Percentiles rank a stretch among this genome's conserved stretches.
phyloP scores from a whole-genome alignment of 2,113 vertebrate genomes.

The Dipodomys stephensi region DNA sequence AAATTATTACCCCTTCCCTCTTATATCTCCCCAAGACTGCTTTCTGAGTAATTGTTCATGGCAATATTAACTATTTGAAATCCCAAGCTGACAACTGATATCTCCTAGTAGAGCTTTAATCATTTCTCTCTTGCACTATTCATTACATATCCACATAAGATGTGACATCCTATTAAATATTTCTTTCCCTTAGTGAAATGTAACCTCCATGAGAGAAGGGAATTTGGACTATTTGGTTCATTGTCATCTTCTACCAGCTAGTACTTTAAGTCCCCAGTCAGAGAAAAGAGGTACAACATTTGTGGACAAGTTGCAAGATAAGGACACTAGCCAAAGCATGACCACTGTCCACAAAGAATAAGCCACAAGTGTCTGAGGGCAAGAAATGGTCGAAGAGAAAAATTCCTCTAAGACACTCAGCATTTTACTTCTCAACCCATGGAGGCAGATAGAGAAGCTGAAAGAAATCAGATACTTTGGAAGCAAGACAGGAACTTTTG shows the following conservation, averaged over 20 bases:
- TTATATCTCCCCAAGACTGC: neutral
- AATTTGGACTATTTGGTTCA: neutral
- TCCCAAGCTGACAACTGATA: neutral
- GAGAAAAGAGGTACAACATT: neutral
- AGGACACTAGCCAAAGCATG: neutral
- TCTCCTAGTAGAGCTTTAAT: neutral
- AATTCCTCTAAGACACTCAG: neutral
- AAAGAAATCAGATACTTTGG: neutral
- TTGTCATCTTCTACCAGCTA: neutral
- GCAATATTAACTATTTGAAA: neutral
- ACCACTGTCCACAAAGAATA: neutral
- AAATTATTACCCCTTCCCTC: neutral
- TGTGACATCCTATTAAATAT: neutral
- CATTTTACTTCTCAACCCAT: neutral
- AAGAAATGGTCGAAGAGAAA: neutral
- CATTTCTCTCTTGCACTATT: neutral
- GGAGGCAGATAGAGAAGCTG: neutral
- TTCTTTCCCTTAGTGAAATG: neutral
- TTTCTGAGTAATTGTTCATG: neutral
- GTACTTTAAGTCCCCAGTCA: neutral
- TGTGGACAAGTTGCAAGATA: neutral
- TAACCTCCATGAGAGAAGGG: neutral
- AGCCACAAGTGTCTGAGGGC: neutral
- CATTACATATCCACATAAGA: neutral
- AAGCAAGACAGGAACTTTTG: neutral